Conservation (phyloP, 53 echinoderm and acorn worm species). For the Holothuria scabra region DNA sequence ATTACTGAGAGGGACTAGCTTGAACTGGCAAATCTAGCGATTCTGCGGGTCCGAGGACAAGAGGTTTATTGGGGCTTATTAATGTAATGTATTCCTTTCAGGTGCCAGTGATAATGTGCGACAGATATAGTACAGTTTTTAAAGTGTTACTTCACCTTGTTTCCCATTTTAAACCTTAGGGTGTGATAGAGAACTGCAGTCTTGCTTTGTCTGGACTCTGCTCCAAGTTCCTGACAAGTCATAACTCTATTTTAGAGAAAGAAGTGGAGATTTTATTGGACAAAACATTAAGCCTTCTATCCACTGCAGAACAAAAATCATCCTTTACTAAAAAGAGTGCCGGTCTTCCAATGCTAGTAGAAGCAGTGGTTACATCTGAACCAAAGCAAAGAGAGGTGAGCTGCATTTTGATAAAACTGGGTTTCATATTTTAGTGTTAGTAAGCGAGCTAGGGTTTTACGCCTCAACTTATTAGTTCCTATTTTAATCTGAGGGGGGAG, state of each 20-base stretch:
- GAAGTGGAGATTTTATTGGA: conserved; percentile 51
- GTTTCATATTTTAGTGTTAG: not conserved
- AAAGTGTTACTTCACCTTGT: not conserved
- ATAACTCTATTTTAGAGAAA: conserved; percentile 50
- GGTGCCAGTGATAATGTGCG: no score
- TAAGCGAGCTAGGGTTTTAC: no score
- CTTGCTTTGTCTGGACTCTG: conserved; percentile 81
- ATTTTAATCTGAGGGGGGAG: no score
- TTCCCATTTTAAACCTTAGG: conserved; percentile 57
- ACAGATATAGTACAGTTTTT: no score
- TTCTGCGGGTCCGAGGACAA: no score
- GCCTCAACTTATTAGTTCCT: no score
- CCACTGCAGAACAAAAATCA: conserved; percentile 56
- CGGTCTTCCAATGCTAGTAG: conserved; percentile 87
- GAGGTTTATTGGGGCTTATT: no score
- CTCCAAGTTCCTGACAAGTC: conserved; percentile 75
- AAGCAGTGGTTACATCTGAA: conserved; percentile 84
- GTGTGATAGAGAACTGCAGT: conserved; percentile 91
- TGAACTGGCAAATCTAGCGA: no score
- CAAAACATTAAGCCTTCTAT: conserved; percentile 64
- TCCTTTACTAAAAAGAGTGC: conserved; percentile 95
- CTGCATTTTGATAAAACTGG: not conserved
- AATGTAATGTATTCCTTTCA: not conserved
- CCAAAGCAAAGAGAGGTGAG: conserved; percentile 89
- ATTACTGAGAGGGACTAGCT: no score